These are phyloP conservation scores for Tetragonula clypearis DNA, from an alignment of 1,140 invertebrate species.

Conservation along the genomic window DNA sequence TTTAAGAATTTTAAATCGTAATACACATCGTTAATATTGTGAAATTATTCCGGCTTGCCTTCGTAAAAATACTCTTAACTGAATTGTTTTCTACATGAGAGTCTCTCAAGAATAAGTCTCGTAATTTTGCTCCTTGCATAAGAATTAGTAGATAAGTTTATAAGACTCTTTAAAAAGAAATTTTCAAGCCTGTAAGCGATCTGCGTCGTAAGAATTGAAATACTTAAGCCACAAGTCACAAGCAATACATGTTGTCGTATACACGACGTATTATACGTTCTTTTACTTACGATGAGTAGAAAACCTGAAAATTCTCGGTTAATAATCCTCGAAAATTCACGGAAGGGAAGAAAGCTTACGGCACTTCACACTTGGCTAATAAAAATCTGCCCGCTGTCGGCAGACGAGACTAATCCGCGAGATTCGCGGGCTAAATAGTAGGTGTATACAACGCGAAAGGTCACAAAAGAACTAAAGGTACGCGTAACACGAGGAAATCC, in stretches of 20 bases:
- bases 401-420: background rate
- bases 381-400: background rate
- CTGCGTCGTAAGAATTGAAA: background rate
- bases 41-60: too few relatives aligned
- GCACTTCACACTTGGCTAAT: background rate
- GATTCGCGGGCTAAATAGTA: background rate
- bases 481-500: conserved; percentile 40
- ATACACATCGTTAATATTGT: too few relatives aligned
- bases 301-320: background rate
- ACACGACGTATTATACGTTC: background rate
- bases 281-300: background rate
- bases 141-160: background rate
- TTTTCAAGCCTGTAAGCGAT: background rate
- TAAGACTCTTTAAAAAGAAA: background rate
- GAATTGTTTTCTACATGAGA: background rate
- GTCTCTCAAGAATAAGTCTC: background rate
- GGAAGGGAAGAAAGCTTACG: too few relatives aligned
- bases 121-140: background rate
- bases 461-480: conserved; percentile 31
- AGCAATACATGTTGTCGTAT: too few relatives aligned
- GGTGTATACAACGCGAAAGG: background rate
- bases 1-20: too few relatives aligned
- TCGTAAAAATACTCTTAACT: background rate
- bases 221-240: background rate
- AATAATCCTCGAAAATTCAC: background rate